Evolutionary conservation across 2,113 vertebrate species (phyloP).

Genomic region (Naja naja): DNA sequence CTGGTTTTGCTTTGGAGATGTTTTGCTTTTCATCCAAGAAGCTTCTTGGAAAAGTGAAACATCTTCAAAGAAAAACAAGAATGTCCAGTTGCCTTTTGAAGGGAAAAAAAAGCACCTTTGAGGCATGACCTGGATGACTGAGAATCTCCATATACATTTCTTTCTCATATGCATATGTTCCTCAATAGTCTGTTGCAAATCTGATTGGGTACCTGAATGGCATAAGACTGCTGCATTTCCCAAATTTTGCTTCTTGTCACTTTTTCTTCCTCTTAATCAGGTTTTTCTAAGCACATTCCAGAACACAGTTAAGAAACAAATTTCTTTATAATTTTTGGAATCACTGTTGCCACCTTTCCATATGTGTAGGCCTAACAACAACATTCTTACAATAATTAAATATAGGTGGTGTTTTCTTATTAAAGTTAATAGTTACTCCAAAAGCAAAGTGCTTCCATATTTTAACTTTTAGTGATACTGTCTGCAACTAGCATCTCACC

Average conservation of each 20-base stretch:
- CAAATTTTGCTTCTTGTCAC: not conserved
- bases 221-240: not conserved
- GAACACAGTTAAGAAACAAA: not conserved
- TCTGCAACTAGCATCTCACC: not conserved
- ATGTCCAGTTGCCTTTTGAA: too few species aligned
- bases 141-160: not conserved
- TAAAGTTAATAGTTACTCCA: not conserved
- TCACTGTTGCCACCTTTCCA: not conserved
- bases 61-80: too few species aligned
- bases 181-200: not conserved
- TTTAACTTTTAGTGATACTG: not conserved
- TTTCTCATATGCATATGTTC: not conserved
- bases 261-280: not conserved
- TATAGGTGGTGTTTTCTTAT: not conserved
- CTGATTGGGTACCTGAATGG: not conserved
- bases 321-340: not conserved
- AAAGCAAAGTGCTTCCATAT: not conserved
- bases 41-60: too few species aligned
- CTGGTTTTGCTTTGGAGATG: too few species aligned
- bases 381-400: not conserved
- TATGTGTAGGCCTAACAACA: not conserved
- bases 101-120: too few species aligned
- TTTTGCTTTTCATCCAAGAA: too few species aligned
- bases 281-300: not conserved
- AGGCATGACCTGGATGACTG: too few species aligned